Percentiles rank a stretch among this genome's conserved stretches.
Conservation (phyloP, 2,797 vertebrate species). For the Lepidocolaptes lacrymiger region DNA sequence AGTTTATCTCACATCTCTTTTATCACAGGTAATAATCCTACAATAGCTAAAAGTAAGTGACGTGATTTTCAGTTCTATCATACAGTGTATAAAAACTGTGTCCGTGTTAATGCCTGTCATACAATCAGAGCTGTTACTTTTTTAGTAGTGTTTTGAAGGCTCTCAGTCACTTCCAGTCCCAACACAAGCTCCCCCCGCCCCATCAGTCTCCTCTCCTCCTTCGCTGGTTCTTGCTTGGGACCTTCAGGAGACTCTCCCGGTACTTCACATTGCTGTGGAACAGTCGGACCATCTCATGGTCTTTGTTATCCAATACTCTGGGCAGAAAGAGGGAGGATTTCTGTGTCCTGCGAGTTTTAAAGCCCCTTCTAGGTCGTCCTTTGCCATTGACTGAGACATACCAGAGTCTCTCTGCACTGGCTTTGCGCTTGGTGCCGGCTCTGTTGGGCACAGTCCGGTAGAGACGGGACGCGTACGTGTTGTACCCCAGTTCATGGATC, state of each 20-base stretch:
- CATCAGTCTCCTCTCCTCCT: conserved; percentile 73
- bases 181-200: background rate
- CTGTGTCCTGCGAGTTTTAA: conserved; percentile 93
- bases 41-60: conserved; percentile 23
- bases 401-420: conserved; percentile 89
- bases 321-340: conserved; percentile 96
- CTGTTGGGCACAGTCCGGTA: conserved; percentile 83
- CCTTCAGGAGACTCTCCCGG: conserved; percentile 52
- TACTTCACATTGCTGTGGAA: conserved; percentile 77
- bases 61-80: background rate
- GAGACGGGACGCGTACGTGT: conserved; percentile 91
- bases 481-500: conserved; percentile 95
- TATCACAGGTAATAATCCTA: conserved; percentile 31
- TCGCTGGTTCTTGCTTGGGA: conserved; percentile 48
- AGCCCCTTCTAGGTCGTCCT: conserved; percentile 93
- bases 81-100: background rate
- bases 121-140: background rate
- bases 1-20: background rate
- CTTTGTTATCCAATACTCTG: conserved; percentile 90
- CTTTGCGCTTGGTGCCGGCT: conserved; percentile 73
- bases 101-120: background rate
- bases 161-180: background rate
- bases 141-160: background rate
- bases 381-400: conserved; percentile 96
- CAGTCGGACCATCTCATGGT: conserved; percentile 89